Percentiles rank a stretch among this genome's conserved stretches.
phyloP scores from a whole-genome alignment of 2,113 vertebrate genomes.

The Apodemus sylvaticus region DNA sequence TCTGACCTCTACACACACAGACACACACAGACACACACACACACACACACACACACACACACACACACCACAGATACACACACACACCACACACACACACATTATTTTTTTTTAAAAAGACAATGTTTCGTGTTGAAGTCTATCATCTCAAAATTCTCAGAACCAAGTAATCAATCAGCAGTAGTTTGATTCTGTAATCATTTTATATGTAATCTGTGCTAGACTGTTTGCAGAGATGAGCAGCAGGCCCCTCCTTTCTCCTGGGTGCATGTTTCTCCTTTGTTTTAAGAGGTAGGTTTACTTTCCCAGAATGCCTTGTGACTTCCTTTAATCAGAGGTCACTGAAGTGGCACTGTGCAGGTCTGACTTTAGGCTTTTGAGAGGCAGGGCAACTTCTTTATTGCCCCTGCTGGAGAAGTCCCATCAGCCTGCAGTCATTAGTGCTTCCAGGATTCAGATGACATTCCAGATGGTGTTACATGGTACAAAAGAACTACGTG shows the following conservation, averaged over 20 bases:
- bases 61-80: background rate
- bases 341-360: background rate
- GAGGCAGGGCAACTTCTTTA: background rate
- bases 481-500: background rate
- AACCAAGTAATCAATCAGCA: background rate
- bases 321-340: background rate
- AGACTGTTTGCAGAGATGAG: background rate
- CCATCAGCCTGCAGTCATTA: background rate
- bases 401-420: background rate
- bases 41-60: background rate
- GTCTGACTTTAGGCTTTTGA: background rate
- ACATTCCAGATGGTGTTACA: background rate
- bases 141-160: slow-evolving; percentile 30
- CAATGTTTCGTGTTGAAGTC: background rate
- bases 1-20: background rate
- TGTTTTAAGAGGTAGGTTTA: background rate
- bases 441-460: background rate
- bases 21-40: background rate
- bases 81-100: background rate
- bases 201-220: background rate
- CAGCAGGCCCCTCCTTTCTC: background rate
- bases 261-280: background rate
- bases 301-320: background rate
- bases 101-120: background rate
- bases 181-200: background rate